Evolutionary conservation across 2,888 invertebrate species (phyloP), one percentile per base, ranked within the genome.

Genomic region (Phyllotreta striolata): DNA sequence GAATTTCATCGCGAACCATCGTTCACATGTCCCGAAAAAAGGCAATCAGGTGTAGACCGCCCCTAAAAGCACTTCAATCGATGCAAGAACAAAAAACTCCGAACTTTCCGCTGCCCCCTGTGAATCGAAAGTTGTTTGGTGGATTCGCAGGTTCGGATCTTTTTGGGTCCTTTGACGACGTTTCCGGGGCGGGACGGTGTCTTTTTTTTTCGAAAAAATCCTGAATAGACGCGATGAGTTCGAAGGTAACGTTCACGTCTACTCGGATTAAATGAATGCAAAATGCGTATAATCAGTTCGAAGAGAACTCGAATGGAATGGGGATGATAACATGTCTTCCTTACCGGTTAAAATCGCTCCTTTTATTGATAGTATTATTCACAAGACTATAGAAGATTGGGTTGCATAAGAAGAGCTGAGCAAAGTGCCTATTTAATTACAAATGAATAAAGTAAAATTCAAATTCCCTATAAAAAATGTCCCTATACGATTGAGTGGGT

Each of bases 41-140:
- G 71, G 63, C 66, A 63, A 76, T 77, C 76, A 77, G 76, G 76
- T 77, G 77, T 71, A 76, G 73, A 73, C 76, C 76, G 76, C 76
- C 76, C 76, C 75, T 75, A 64, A 55, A 43, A 58, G 55, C 69
- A 67, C 75, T 76, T 73, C 69, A 71, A 74, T 71, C 67, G 64
- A 64, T 66, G 58, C 62, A 71, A 69, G 72, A 72, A 74, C 71
- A 74, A 74, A n/a, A 72, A 66, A 67, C 63, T 56, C 58, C 66
- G 70, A 70, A 72, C 71, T 71, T 71, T 70, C 67, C 59, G 71
- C 67, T 68, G 70, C 67, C 68, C 62, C 62, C 60, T 59, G 63
- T 71, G 67, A 61, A 68, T 66, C 57, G 64, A 68, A 67, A 70
- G 71, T 66, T 68, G 71, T 68, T 70, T 67, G 62, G 64, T 56